These are phyloP conservation scores for Erebia epiphron DNA, from an alignment of 2,888 invertebrate species.

Conservation along the genomic window DNA sequence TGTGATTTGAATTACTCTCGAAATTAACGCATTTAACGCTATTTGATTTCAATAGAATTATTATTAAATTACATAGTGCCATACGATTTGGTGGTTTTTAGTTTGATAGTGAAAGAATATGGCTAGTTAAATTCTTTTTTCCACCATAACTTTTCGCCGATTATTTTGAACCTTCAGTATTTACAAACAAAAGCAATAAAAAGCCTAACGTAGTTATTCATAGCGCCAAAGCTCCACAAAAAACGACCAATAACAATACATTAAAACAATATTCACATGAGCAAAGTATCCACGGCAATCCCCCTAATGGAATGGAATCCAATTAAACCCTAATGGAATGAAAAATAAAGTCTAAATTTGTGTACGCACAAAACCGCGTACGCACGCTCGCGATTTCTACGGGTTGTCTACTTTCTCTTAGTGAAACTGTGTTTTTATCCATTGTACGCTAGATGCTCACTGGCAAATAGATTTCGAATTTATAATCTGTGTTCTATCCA, in stretches of 20 bases:
- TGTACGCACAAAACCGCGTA: slow-evolving; percentile 28
- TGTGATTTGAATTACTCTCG: slow-evolving; percentile 25
- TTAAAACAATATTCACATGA: slow-evolving; percentile 26
- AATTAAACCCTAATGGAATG: slow-evolving; percentile 22
- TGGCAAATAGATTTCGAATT: slow-evolving; percentile 42
- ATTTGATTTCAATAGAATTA: background rate
- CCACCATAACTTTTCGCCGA: too few relatives aligned
- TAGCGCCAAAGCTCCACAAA: slow-evolving; percentile 19
- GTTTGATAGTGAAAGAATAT: background rate
- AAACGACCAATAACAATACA: slow-evolving; percentile 31
- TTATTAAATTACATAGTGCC: background rate
- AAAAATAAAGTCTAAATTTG: slow-evolving; percentile 40
- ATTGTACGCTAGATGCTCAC: slow-evolving; percentile 56
- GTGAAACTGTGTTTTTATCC: slow-evolving; percentile 79
- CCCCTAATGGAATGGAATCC: too few relatives aligned
- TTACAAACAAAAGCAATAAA: background rate
- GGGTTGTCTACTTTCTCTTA: slow-evolving; percentile 76
- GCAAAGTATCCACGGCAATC: slow-evolving; percentile 23
- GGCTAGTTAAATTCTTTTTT: background rate
- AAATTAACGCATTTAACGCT: slow-evolving; percentile 6
- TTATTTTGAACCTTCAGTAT: slow-evolving; percentile 1
- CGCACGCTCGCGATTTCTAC: slow-evolving; percentile 52
- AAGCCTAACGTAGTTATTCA: slow-evolving; percentile 12
- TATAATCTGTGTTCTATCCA: slow-evolving; percentile 23
- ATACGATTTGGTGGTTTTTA: background rate